Evolutionary conservation across 1,140 invertebrate genomes (phyloP).

Genomic region (Platorchestia sp.): DNA sequence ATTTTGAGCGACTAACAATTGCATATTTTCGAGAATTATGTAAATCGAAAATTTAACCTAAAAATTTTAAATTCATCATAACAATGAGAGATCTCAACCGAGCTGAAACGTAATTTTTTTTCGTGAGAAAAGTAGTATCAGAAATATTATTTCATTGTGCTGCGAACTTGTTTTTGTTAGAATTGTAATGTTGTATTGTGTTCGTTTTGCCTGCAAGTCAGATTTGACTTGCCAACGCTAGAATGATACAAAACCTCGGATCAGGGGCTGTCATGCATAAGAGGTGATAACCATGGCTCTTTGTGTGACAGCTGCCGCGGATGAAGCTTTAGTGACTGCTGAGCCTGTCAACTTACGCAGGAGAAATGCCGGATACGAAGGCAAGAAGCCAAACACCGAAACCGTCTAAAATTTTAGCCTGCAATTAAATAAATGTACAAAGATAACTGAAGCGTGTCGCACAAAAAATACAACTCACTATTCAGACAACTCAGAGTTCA

Average conservation of each 20-base stretch:
- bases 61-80: neutral
- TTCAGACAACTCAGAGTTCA: no score
- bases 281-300: neutral
- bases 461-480: no score
- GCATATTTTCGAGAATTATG: neutral
- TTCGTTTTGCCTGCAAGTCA: neutral
- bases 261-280: neutral
- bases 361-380: neutral
- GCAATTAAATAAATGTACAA: no score
- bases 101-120: neutral
- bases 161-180: neutral
- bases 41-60: neutral
- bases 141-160: neutral
- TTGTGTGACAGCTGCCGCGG: neutral
- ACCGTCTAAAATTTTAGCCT: neutral
- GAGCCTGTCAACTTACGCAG: neutral
- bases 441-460: no score
- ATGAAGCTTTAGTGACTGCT: neutral
- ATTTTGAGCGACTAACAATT: neutral
- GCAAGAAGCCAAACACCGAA: neutral
- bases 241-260: neutral
- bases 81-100: neutral
- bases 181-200: neutral
- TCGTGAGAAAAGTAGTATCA: neutral
- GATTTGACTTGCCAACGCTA: neutral